Evolutionary conservation across 2,888 invertebrate genomes (phyloP).

Genomic region (Trichopria drosophilae): DNA sequence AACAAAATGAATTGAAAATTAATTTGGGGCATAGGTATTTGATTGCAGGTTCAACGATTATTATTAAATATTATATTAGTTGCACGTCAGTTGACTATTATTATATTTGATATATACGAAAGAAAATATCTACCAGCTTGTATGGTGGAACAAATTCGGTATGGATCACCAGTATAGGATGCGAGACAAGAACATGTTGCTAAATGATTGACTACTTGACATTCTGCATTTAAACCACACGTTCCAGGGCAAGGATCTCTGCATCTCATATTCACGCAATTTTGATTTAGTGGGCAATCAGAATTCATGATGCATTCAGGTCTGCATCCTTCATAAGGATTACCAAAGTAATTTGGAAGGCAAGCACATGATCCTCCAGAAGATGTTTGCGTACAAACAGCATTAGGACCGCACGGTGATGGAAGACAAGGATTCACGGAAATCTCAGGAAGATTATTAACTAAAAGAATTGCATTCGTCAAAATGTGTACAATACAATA

Average conservation of each 20-base stretch:
- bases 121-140: conserved; percentile 36
- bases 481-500: too few relatives aligned
- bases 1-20: too few relatives aligned
- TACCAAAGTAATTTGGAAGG: conserved; percentile 61
- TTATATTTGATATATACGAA: too few relatives aligned
- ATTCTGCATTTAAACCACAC: conserved; percentile 59
- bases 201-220: conserved; percentile 46
- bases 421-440: conserved; percentile 39
- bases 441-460: conserved; percentile 70
- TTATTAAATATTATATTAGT: too few relatives aligned
- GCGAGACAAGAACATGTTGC: conserved; percentile 58
- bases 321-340: conserved; percentile 65
- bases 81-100: too few relatives aligned
- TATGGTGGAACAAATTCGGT: conserved; percentile 31
- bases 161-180: conserved; percentile 58
- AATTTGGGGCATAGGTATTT: too few relatives aligned
- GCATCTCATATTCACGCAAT: conserved; percentile 64
- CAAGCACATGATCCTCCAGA: conserved; percentile 63
- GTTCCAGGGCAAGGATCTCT: conserved; percentile 65
- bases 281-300: conserved; percentile 63
- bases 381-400: conserved; percentile 60
- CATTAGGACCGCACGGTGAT: conserved; percentile 61
- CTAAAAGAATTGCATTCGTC: too few relatives aligned
- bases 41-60: too few relatives aligned
- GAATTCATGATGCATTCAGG: conserved; percentile 64